Evolutionary conservation across 2,888 invertebrate genomes (phyloP).

Genomic region (Germaria angustata): DNA sequence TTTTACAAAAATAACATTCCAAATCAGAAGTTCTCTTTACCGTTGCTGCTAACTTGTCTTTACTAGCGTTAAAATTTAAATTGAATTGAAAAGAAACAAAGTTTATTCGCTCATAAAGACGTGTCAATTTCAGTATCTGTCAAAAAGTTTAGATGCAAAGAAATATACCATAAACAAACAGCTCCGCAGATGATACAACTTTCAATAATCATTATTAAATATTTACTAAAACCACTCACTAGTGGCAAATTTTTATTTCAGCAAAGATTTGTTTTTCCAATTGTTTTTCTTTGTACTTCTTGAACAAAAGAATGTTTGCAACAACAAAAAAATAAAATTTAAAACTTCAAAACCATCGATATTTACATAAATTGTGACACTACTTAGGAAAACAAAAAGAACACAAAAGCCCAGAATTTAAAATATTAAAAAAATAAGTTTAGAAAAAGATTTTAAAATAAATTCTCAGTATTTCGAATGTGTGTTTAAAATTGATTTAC

Average conservation of each 20-base stretch:
- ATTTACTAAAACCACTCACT: neutral
- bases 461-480: slow-evolving; percentile 31
- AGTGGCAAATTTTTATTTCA: slow-evolving; percentile 9
- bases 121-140: slow-evolving; percentile 38
- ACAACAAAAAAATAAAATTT: neutral
- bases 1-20: neutral
- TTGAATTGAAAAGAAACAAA: no score
- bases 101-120: slow-evolving; percentile 52
- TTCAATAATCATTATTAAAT: neutral
- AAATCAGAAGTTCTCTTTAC: neutral
- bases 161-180: slow-evolving; percentile 33
- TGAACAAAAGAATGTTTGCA: neutral
- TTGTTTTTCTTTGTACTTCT: neutral
- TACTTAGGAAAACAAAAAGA: neutral
- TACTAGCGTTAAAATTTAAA: neutral
- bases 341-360: slow-evolving; percentile 32
- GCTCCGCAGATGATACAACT: slow-evolving; percentile 25
- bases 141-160: slow-evolving; percentile 12
- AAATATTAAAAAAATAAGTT: slow-evolving; percentile 33
- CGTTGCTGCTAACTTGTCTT: neutral
- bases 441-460: slow-evolving; percentile 12
- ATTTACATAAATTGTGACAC: slow-evolving; percentile 51
- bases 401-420: neutral
- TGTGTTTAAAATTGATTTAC: slow-evolving; percentile 62
- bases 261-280: neutral